Percentiles rank a stretch among this genome's conserved stretches.
These are phyloP conservation scores for Ectropis grisescens DNA, from an alignment of 1,140 invertebrate genomes.

Conservation along the genomic window DNA sequence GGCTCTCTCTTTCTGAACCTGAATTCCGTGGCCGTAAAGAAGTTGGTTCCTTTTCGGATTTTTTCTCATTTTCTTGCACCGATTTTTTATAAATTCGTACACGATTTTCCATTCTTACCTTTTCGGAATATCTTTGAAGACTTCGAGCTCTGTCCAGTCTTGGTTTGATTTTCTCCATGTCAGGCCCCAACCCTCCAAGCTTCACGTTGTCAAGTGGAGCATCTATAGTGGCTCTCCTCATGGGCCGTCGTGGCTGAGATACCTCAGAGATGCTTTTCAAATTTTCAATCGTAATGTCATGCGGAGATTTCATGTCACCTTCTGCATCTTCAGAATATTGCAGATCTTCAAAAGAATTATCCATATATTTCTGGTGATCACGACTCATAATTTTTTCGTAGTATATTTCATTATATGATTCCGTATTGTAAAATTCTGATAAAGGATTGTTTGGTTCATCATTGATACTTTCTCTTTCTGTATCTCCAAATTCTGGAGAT, in stretches of 20 bases:
- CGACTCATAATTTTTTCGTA: constrained; percentile 45
- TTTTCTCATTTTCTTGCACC: constrained; percentile 32
- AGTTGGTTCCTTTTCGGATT: constrained; percentile 18
- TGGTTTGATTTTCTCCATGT: constrained; percentile 52
- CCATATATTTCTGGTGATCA: constrained; percentile 31
- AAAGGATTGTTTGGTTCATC: constrained; percentile 22
- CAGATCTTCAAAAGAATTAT: constrained; percentile 36
- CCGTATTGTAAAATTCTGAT: constrained; percentile 47
- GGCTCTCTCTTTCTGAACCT: constrained; percentile 7
- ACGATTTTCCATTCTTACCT: constrained; percentile 54
- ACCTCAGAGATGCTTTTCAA: constrained; percentile 50
- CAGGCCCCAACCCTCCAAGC: constrained; percentile 53
- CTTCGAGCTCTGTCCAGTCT: constrained; percentile 55
- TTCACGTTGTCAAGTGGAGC: constrained; percentile 35
- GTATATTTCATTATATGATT: constrained; percentile 56
- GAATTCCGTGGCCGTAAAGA: constrained; percentile 13
- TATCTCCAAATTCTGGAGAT: constrained; percentile 53
- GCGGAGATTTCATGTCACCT: constrained; percentile 16
- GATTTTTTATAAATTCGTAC: constrained; percentile 51
- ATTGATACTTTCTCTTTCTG: constrained; percentile 41
- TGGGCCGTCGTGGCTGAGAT: constrained; percentile 25
- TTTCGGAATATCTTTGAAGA: constrained; percentile 59
- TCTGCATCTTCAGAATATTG: constrained; percentile 24
- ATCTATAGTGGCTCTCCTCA: constrained; percentile 25
- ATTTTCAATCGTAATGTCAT: constrained; percentile 26